Base-by-base conservation (phyloP, 1,140 invertebrate species). In the Spodoptera frugiperda region DNA sequence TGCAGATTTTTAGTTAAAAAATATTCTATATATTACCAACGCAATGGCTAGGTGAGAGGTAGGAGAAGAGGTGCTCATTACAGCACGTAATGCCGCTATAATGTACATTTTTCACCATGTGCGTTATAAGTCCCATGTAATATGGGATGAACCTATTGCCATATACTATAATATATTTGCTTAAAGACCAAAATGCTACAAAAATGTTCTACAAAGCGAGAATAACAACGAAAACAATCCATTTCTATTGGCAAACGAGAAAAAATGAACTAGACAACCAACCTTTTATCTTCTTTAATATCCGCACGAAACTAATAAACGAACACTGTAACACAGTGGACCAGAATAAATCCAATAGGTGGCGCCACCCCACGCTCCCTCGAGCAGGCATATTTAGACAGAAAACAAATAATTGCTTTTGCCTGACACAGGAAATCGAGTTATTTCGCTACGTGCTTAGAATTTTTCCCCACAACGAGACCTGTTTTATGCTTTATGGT, bases 391-490 rank as follows among this genome's bases (percentile, higher is more conserved):
- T 75, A 75, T 75, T 76, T 76, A 77, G 65, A 67, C 49, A 73
- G 57, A 73, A 59, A 76, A 79, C 68, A 79, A 57, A 76, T 79
- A 79, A 79, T 79, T 79, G 78, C 74, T 77, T 79, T 79, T 59
- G 49, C 68, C 67, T 76, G 77, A 67, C 78, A 71, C 25, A 54
- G 74, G 57, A 77, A 79, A 79, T 79, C 68, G 57, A 79, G 74
- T 79, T 79, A 79, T 75, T 54, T 46, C 12, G 17, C 59, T 30
- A 79, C 74, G 78, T 79, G 78, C 74, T 79, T 55, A 48, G 78
- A 79, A 77, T 76, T 73, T 79, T 67, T 78, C 10, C 68, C 46
- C 4, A 19, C 53, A 48, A 12, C n/a, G 33, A 30, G 21, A 25
- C 61, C 21, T 11, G 48, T 68, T 61, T 39, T 61, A 70, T 71